Percentiles rank a stretch among this genome's conserved stretches.
These are phyloP conservation scores for Cyphomyrmex costatus DNA, from an alignment of 1,140 invertebrate genomes.

Conservation along the genomic window DNA sequence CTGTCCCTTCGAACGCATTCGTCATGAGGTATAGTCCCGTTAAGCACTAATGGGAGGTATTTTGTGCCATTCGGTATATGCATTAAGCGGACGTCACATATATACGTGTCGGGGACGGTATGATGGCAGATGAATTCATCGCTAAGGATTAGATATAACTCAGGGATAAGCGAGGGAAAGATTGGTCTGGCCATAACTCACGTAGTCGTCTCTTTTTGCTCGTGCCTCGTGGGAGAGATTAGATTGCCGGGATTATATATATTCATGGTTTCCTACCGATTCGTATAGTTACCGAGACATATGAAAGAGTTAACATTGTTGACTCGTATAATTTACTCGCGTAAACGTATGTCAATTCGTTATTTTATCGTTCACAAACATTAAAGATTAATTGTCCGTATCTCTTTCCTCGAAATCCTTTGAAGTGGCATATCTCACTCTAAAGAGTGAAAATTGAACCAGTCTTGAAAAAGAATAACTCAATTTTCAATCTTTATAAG, in stretches of 20 bases:
- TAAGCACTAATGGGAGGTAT: conserved; percentile 20
- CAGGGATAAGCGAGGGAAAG: neutral
- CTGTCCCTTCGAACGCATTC: neutral
- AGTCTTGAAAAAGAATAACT: no score
- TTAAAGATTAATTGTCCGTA: neutral
- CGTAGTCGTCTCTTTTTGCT: conserved; percentile 58
- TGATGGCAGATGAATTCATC: conserved; percentile 52
- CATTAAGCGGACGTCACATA: conserved; percentile 1
- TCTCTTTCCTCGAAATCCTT: no score
- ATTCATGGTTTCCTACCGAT: conserved; percentile 40
- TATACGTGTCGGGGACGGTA: neutral
- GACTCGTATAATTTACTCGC: neutral
- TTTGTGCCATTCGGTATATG: neutral
- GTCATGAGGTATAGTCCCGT: neutral
- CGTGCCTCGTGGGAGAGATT: conserved; percentile 54
- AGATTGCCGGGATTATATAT: conserved; percentile 71
- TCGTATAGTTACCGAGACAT: conserved; percentile 45
- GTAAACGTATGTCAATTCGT: conserved; percentile 3
- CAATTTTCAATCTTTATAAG: no score
- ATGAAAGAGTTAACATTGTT: conserved; percentile 33
- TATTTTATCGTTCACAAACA: neutral
- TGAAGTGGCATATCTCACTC: no score
- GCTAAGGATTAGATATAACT: conserved; percentile 61
- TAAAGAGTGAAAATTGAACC: no score
- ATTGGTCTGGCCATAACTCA: conserved; percentile 64